Conservation (phyloP, 2,888 invertebrate genomes). For the Trichogramma dendrolimi region DNA sequence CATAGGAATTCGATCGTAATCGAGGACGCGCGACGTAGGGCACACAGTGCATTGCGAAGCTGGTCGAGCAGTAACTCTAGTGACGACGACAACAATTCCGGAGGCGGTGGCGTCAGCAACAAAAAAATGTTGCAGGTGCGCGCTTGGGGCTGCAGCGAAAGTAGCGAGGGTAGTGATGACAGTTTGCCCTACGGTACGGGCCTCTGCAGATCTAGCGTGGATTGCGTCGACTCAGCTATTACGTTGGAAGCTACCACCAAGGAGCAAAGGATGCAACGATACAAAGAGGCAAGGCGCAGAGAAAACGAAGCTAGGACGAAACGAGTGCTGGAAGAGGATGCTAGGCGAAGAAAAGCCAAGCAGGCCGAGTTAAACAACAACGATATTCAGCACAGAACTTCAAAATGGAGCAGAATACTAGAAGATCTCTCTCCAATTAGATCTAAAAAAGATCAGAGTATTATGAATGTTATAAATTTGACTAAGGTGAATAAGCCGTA, state of each 20-base stretch:
- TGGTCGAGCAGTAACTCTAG: slow-evolving; percentile 50
- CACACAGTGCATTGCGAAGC: slow-evolving; percentile 46
- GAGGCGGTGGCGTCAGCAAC: slow-evolving; percentile 22
- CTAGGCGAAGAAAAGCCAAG: slow-evolving; percentile 35
- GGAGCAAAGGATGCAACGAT: slow-evolving; percentile 47
- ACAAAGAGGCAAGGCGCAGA: slow-evolving; percentile 46
- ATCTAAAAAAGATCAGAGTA: too few relatives aligned
- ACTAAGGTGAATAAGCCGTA: too few relatives aligned
- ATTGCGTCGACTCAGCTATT: slow-evolving; percentile 42
- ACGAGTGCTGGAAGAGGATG: slow-evolving; percentile 45
- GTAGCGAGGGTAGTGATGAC: slow-evolving; percentile 50
- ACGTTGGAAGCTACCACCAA: slow-evolving; percentile 41
- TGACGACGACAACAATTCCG: slow-evolving; percentile 45
- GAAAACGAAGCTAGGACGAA: slow-evolving; percentile 47
- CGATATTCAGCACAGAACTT: slow-evolving; percentile 23
- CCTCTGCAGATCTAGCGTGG: slow-evolving; percentile 48
- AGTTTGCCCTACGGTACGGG: slow-evolving; percentile 49
- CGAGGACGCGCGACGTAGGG: slow-evolving; percentile 43
- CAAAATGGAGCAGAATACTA: not conserved
- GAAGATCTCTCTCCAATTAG: too few relatives aligned
- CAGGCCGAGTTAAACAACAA: slow-evolving; percentile 39
- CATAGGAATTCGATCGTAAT: slow-evolving; percentile 31
- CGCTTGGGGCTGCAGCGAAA: slow-evolving; percentile 49
- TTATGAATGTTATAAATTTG: too few relatives aligned
- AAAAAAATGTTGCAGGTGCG: slow-evolving; percentile 34